These are phyloP conservation scores for Seriola quinqueradiata DNA, from an alignment of 2,113 vertebrate genomes.

Conservation along the genomic window DNA sequence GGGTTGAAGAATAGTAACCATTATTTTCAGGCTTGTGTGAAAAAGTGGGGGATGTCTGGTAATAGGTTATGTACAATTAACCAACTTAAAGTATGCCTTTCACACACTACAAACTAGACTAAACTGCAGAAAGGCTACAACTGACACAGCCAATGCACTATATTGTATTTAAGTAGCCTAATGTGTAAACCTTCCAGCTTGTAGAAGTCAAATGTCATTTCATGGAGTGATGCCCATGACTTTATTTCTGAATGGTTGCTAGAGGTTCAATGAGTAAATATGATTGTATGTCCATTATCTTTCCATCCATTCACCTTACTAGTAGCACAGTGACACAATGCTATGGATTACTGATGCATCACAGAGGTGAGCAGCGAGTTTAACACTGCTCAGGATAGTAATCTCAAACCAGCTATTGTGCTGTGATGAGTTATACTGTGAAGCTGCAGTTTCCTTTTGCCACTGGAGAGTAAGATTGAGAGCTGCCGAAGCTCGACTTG, in stretches of 20 bases:
- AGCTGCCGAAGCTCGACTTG: slow-evolving; percentile 14
- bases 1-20: no score
- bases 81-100: not conserved
- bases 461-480: slow-evolving; percentile 10
- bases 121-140: not conserved
- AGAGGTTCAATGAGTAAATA: not conserved
- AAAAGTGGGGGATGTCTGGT: no score
- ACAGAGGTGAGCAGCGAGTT: slow-evolving; percentile 11
- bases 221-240: not conserved
- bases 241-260: not conserved
- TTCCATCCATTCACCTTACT: not conserved
- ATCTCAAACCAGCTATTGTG: not conserved
- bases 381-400: not conserved
- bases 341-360: slow-evolving; percentile 9
- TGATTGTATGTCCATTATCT: not conserved
- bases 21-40: no score
- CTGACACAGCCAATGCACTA: not conserved
- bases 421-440: not conserved
- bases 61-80: not conserved
- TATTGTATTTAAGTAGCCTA: not conserved
- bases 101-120: not conserved
- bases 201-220: not conserved
- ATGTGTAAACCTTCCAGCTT: not conserved
- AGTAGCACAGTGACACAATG: not conserved
- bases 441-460: slow-evolving; percentile 4